These are phyloP conservation scores for Drosophila murphyi DNA, from an alignment of 1,140 invertebrate genomes.

Conservation along the genomic window DNA sequence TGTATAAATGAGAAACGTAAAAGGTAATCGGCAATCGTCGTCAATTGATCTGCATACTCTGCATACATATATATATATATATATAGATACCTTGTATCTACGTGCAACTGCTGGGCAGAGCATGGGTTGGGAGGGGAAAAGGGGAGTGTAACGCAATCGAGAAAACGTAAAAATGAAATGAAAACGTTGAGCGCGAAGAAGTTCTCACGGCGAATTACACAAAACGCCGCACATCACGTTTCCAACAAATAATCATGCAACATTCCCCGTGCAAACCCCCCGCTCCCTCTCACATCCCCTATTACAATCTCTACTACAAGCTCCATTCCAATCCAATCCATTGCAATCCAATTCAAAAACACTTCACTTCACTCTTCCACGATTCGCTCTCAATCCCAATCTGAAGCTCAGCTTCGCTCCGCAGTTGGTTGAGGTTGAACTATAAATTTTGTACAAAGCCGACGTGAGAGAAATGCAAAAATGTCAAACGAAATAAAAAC, in stretches of 20 bases:
- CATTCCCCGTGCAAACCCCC: background rate
- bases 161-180: slow-evolving; percentile 47
- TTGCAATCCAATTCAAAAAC: slow-evolving; percentile 7
- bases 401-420: too few species aligned
- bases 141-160: background rate
- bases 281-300: background rate
- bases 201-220: slow-evolving; percentile 81
- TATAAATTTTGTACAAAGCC: slow-evolving; percentile 66
- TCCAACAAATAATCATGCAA: slow-evolving; percentile 61
- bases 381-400: too few species aligned
- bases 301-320: slow-evolving; percentile 1
- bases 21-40: slow-evolving; percentile 46
- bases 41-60: slow-evolving; percentile 41
- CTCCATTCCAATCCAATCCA: background rate
- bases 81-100: background rate
- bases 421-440: too few species aligned
- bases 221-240: slow-evolving; percentile 81
- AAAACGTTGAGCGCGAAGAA: slow-evolving; percentile 53
- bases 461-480: slow-evolving; percentile 78
- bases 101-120: slow-evolving; percentile 12
- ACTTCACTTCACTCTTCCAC: slow-evolving; percentile 5
- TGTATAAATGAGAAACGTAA: slow-evolving; percentile 5
- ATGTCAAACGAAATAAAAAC: slow-evolving; percentile 53
- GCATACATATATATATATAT: too few species aligned
- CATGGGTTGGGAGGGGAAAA: background rate